Evolutionary conservation across 2,113 vertebrate species (phyloP).

Genomic region (Leptosomus discolor): DNA sequence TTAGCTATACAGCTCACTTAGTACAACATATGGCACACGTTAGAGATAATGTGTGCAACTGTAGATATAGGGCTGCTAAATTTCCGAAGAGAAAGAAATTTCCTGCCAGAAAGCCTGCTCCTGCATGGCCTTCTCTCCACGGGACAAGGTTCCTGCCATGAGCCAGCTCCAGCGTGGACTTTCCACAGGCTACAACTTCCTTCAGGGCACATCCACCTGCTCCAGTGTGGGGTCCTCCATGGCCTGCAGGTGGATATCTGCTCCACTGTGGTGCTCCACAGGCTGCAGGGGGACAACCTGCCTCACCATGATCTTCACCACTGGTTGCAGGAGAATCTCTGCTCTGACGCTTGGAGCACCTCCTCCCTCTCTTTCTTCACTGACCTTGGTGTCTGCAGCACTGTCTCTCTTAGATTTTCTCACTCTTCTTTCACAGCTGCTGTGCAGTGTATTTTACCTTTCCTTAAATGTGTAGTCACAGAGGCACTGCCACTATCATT

Average conservation of each 20-base stretch:
- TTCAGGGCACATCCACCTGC: neutral
- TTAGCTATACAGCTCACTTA: neutral
- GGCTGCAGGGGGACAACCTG: neutral
- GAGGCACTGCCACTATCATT: neutral
- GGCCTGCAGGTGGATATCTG: neutral
- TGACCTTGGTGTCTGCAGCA: neutral
- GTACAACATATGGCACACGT: neutral
- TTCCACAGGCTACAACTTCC: neutral
- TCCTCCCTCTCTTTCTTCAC: neutral
- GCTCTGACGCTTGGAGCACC: fast-evolving
- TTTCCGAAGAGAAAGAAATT: neutral
- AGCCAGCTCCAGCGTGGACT: fast-evolving
- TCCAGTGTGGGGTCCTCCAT: fast-evolving
- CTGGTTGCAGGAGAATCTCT: neutral
- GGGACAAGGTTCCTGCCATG: neutral
- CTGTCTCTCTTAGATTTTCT: neutral
- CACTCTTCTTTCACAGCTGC: neutral
- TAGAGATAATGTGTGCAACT: neutral
- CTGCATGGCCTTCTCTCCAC: neutral
- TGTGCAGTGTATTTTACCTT: neutral
- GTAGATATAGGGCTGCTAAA: neutral
- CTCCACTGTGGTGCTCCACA: neutral
- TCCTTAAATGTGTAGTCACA: neutral
- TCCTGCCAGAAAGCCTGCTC: neutral
- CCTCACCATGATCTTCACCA: neutral